These are phyloP conservation scores for Pimpla rufipes DNA, from an alignment of 2,888 invertebrate genomes.

Conservation along the genomic window DNA sequence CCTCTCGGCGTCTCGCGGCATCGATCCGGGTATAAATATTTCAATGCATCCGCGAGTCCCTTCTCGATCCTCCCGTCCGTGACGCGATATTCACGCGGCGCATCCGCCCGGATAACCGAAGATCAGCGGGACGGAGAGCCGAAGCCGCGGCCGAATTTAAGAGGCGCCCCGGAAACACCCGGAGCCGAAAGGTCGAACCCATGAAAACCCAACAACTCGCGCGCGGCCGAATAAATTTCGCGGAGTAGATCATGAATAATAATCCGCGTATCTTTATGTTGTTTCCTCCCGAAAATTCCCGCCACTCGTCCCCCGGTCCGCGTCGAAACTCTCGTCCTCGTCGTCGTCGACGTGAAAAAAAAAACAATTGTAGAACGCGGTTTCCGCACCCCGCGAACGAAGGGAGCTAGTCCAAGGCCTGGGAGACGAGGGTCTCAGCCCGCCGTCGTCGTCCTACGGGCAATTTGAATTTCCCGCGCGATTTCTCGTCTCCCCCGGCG, in stretches of 20 bases:
- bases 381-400: constrained; percentile 9
- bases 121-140: constrained; percentile 13
- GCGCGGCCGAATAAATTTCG: constrained; percentile 35
- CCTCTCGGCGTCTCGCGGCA: constrained; percentile 3
- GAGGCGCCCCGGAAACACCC: background rate
- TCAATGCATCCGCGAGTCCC: constrained; percentile 49
- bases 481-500: constrained; percentile 43
- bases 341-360: constrained; percentile 16
- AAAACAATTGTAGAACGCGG: constrained; percentile 6
- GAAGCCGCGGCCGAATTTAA: constrained; percentile 6
- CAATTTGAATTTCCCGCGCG: constrained; percentile 10
- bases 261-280: constrained; percentile 25
- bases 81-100: background rate
- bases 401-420: constrained; percentile 37
- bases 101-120: background rate
- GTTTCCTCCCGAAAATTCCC: background rate
- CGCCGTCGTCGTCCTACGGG: background rate
- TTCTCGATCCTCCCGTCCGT: constrained; percentile 27
- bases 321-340: constrained; percentile 11
- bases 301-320: constrained; percentile 2
- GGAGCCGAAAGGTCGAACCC: constrained; percentile 5
- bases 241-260: constrained; percentile 44
- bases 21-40: constrained; percentile 57
- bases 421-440: background rate
- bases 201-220: constrained; percentile 10